Percentiles rank a stretch among this genome's conserved stretches.
Conservation (phyloP, 2,113 vertebrate species). For the Lophochroa leadbeateri region DNA sequence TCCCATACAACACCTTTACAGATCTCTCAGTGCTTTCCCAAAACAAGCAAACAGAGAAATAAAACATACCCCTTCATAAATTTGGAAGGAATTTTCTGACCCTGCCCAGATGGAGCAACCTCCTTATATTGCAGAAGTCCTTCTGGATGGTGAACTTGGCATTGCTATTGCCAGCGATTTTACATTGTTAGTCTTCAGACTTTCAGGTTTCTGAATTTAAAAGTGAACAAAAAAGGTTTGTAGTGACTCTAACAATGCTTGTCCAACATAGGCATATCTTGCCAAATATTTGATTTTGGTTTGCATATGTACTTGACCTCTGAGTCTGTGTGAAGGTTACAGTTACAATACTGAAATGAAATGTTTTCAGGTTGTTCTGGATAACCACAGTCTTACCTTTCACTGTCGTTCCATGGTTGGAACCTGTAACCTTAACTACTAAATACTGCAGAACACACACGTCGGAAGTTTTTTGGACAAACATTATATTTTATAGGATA, state of each 20-base stretch:
- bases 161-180: background rate
- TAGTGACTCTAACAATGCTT: background rate
- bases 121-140: background rate
- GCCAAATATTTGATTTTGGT: background rate
- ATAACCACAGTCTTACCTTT: background rate
- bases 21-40: too few species aligned
- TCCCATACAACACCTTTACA: too few species aligned
- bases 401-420: background rate
- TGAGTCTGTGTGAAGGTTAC: background rate
- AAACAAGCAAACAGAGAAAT: background rate
- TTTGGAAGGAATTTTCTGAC: background rate
- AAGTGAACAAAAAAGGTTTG: background rate
- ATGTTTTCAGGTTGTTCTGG: background rate
- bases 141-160: background rate
- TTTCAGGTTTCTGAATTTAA: background rate
- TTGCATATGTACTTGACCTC: background rate
- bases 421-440: background rate
- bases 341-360: background rate
- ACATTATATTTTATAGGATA: background rate
- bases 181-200: background rate
- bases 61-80: background rate
- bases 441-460: background rate
- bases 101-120: background rate
- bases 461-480: background rate
- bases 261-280: background rate